Base-by-base conservation (phyloP, 1,140 invertebrate genomes). In the Patella vulgata region DNA sequence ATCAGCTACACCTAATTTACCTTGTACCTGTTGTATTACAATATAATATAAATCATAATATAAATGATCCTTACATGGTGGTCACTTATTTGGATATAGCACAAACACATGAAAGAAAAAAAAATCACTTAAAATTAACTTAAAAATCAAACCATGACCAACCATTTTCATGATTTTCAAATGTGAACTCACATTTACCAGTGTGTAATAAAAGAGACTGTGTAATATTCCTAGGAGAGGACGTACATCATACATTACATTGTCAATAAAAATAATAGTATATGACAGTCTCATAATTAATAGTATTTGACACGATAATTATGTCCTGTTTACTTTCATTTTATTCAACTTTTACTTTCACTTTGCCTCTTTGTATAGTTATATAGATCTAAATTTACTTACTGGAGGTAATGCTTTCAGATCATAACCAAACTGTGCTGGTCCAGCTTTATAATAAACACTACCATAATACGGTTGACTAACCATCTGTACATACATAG, bases 361-460 rank as follows among this genome's bases (percentile, higher is more conserved):
- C n/a, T n/a, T n/a, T n/a, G n/a, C n/a, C n/a, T n/a, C n/a, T n/a
- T n/a, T n/a, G n/a, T n/a, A n/a, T n/a, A n/a, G n/a, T n/a, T n/a
- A n/a, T n/a, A n/a, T n/a, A n/a, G n/a, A n/a, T n/a, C n/a, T n/a
- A n/a, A n/a, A n/a, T 40, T 43, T 30, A 72, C 71, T 70, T 62
- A 80, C 76, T n/a, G 79, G 80, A 46, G 78, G 67, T 17, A 78
- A 68, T 23, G 67, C 68, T 48, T 75, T 82, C 1, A 97, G 83
- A 72, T 93, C 89, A 23, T 88, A 87, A 12, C 95, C 95, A 87
- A 99, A 98, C 79, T 96, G 94, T 5, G 93, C 93, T 1, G 95
- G 94, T 0, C 95, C 94, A 11, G 94, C 95, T 33, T 88, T 87
- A 46, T 92, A 86, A 17, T 82, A 79, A 50, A 89, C 50, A 2